These are phyloP conservation scores for Nannospalax galili DNA, from an alignment of 2,113 vertebrate species.

Conservation along the genomic window DNA sequence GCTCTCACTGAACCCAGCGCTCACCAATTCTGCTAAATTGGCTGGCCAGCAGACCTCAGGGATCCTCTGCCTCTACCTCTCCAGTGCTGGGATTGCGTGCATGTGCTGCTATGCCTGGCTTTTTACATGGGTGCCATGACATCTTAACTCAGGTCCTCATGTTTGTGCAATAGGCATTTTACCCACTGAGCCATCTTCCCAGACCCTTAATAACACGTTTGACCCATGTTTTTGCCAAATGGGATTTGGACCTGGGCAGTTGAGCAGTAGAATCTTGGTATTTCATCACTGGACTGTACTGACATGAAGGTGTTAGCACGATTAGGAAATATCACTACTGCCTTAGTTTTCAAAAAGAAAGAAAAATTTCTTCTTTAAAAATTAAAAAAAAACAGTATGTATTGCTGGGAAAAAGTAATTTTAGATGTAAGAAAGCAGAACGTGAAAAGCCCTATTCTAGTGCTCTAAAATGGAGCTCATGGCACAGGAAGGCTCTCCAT, in stretches of 20 bases:
- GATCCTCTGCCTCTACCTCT: background rate
- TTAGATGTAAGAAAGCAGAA: background rate
- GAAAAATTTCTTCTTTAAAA: background rate
- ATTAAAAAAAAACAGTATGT: background rate
- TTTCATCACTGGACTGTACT: rapidly evolving
- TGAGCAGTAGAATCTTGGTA: background rate
- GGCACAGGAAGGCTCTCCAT: background rate
- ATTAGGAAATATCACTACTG: background rate
- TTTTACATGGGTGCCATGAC: background rate
- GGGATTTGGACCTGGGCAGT: background rate
- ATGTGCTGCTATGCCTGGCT: background rate
- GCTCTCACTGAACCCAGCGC: too few relatives aligned
- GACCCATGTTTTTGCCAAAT: background rate
- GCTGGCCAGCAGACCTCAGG: too few relatives aligned
- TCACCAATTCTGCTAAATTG: too few relatives aligned
- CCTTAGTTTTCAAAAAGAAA: background rate
- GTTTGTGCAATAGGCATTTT: too few relatives aligned
- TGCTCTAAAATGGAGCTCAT: background rate
- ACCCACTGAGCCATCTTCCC: background rate
- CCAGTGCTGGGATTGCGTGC: too few relatives aligned
- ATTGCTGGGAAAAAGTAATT: background rate
- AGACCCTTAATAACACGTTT: background rate
- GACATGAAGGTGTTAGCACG: background rate
- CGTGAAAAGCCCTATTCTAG: rapidly evolving
- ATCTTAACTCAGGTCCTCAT: background rate